Evolutionary conservation across 2,888 invertebrate genomes (phyloP).

Genomic region (Ornithoptera priamus): DNA sequence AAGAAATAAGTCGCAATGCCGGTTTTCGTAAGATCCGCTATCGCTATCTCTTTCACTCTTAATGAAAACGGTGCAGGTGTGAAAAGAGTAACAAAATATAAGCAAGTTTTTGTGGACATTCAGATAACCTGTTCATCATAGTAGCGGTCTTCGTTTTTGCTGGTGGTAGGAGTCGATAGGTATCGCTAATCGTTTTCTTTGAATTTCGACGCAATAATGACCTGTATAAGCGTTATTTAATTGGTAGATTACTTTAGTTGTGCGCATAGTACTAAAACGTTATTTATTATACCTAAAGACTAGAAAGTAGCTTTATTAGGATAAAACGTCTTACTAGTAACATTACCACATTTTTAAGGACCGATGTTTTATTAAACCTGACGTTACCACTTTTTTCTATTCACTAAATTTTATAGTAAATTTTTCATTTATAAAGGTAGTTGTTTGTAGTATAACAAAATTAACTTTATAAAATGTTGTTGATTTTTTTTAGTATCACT

Average conservation of each 20-base stretch:
- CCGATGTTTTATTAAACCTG: too few relatives aligned
- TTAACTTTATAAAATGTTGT: too few relatives aligned
- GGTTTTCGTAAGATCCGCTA: conserved; percentile 48
- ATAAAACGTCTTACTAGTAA: not conserved
- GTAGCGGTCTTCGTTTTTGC: conserved; percentile 52
- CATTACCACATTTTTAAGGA: too few relatives aligned
- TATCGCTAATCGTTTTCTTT: conserved; percentile 58
- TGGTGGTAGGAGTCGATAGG: conserved; percentile 67
- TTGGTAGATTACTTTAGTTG: not conserved
- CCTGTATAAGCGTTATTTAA: conserved; percentile 26
- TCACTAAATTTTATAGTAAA: too few relatives aligned
- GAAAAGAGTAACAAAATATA: conserved; percentile 44
- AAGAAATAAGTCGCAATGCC: conserved; percentile 65
- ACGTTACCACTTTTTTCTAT: too few relatives aligned
- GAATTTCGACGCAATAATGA: conserved; percentile 50
- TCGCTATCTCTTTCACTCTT: conserved; percentile 41
- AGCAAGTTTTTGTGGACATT: conserved; percentile 35
- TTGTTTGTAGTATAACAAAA: too few relatives aligned
- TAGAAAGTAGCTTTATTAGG: not conserved
- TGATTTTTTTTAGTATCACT: too few relatives aligned
- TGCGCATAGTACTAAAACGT: not conserved
- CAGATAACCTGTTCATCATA: conserved; percentile 76
- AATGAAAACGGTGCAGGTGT: conserved; percentile 22
- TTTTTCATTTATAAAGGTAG: too few relatives aligned
- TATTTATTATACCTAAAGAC: not conserved